These are phyloP conservation scores for Campaea margaritaria DNA, from an alignment of 2,888 invertebrate genomes.

Conservation along the genomic window DNA sequence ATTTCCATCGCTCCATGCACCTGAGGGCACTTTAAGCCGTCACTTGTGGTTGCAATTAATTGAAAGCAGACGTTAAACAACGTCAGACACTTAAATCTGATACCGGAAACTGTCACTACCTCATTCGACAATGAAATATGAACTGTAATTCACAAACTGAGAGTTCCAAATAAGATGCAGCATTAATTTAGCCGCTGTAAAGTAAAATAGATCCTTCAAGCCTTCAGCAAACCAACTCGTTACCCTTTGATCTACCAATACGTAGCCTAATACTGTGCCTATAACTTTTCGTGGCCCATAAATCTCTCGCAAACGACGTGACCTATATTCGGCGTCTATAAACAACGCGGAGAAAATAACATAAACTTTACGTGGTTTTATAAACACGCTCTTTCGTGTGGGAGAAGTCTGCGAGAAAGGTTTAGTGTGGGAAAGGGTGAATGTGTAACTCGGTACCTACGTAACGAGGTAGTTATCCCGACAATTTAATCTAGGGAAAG, in stretches of 20 bases:
- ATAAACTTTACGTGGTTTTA: conserved; percentile 28
- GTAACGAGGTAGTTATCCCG: no score
- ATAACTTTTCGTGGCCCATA: conserved; percentile 29
- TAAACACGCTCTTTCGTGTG: conserved; percentile 17
- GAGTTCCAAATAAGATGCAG: neutral
- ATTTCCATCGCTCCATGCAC: no score
- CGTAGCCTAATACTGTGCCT: conserved; percentile 25
- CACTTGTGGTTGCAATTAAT: no score
- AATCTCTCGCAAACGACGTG: conserved; percentile 28
- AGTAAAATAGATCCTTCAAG: neutral
- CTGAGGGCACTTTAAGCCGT: no score
- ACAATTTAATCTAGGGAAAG: no score
- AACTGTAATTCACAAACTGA: no score
- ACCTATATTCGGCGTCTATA: conserved; percentile 29
- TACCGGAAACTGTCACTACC: neutral
- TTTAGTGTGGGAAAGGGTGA: neutral
- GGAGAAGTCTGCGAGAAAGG: neutral
- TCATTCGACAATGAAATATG: no score
- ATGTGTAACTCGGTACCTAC: neutral
- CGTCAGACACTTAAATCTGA: no score
- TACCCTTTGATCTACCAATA: conserved; percentile 20
- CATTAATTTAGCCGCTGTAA: neutral
- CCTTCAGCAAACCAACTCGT: neutral
- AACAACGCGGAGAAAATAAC: conserved; percentile 27
- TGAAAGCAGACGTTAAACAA: no score